phyloP scores from a whole-genome alignment of 2,888 invertebrate genomes.

The Amorpha juglandis region DNA sequence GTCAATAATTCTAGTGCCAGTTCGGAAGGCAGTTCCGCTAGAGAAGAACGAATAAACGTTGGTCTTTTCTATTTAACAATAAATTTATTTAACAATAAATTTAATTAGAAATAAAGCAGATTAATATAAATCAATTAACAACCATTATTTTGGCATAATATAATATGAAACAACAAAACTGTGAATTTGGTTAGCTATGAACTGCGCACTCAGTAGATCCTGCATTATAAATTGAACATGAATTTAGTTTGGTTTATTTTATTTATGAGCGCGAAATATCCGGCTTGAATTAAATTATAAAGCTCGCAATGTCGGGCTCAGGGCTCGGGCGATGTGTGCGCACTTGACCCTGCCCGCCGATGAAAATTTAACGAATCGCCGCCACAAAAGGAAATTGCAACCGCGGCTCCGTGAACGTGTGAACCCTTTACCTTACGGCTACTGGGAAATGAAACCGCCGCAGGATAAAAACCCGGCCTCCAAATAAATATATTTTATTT shows the following conservation, averaged over 20 bases:
- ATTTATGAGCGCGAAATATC: slow-evolving; percentile 62
- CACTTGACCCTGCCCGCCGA: slow-evolving; percentile 58
- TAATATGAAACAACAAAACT: slow-evolving; percentile 35
- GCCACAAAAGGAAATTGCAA: slow-evolving; percentile 71
- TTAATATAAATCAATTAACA: too few relatives aligned
- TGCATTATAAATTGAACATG: slow-evolving; percentile 56
- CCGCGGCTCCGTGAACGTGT: slow-evolving; percentile 54
- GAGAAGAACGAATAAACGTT: too few relatives aligned
- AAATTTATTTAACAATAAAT: too few relatives aligned
- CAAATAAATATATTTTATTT: slow-evolving; percentile 44
- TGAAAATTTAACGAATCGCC: slow-evolving; percentile 73
- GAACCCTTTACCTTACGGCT: slow-evolving; percentile 60
- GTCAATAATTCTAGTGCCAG: too few relatives aligned
- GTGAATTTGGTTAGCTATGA: slow-evolving; percentile 45
- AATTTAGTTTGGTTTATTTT: slow-evolving; percentile 60
- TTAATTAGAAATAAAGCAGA: too few relatives aligned
- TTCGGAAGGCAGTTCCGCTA: too few relatives aligned
- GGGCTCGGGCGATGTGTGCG: slow-evolving; percentile 45
- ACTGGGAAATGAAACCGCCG: slow-evolving; percentile 50
- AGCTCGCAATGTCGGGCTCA: too few relatives aligned
- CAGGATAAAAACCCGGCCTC: slow-evolving; percentile 40
- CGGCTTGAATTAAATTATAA: slow-evolving; percentile 34
- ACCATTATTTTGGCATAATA: too few relatives aligned
- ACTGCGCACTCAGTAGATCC: slow-evolving; percentile 36
- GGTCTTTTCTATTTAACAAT: too few relatives aligned